Percentiles rank a stretch among this genome's conserved stretches.
Conservation (phyloP, 2,888 invertebrate genomes). For the Notocelia uddmanniana region DNA sequence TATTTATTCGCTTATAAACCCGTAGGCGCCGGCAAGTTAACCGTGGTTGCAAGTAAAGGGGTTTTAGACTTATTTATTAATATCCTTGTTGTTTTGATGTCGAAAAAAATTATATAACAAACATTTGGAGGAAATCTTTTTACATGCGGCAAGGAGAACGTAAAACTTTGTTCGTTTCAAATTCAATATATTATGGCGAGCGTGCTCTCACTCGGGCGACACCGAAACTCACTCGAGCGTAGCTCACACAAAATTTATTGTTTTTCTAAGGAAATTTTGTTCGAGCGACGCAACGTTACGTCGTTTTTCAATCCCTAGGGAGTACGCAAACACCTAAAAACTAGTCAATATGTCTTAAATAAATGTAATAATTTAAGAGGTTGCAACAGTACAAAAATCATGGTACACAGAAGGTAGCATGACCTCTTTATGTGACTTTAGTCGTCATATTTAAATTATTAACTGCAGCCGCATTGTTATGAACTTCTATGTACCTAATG, state of each 20-base stretch:
- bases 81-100: conserved; percentile 57
- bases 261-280: conserved; percentile 85
- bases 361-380: neutral
- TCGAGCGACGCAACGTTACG: conserved; percentile 71
- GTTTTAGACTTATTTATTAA: conserved; percentile 8
- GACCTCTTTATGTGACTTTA: too few relatives aligned
- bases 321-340: conserved; percentile 53
- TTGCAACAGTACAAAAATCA: too few relatives aligned
- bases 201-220: conserved; percentile 84
- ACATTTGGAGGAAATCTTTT: conserved; percentile 82
- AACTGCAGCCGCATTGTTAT: too few relatives aligned
- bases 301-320: conserved; percentile 67
- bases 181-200: conserved; percentile 86
- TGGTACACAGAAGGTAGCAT: too few relatives aligned
- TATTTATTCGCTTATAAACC: conserved; percentile 32
- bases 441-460: too few relatives aligned
- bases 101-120: conserved; percentile 78
- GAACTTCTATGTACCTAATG: too few relatives aligned
- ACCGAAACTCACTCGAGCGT: conserved; percentile 85
- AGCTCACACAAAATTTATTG: conserved; percentile 84
- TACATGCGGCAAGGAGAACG: conserved; percentile 76
- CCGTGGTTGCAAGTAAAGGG: conserved; percentile 17
- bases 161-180: conserved; percentile 85
- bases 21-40: conserved; percentile 2
- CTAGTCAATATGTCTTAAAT: neutral